Evolutionary conservation across 2,113 vertebrate genomes (phyloP).

Genomic region (Pygoscelis adeliae): DNA sequence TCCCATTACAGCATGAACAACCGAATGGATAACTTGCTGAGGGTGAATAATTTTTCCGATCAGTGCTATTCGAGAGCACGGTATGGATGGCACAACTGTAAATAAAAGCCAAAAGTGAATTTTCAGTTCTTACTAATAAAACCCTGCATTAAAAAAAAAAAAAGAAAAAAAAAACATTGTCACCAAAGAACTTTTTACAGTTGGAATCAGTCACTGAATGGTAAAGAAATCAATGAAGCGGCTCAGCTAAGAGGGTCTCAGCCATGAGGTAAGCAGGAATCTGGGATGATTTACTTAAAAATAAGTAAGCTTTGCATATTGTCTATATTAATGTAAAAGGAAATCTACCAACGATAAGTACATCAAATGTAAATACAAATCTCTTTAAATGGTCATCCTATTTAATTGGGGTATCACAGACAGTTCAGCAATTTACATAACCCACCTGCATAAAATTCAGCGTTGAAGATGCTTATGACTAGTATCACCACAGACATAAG

Average conservation of each 20-base stretch:
- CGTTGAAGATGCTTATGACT: constrained; percentile 86
- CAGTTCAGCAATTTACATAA: not conserved
- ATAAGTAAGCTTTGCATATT: not conserved
- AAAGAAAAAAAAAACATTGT: no score
- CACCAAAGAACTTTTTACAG: not conserved
- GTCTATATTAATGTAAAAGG: not conserved
- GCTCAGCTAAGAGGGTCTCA: not conserved
- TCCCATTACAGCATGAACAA: constrained; percentile 87
- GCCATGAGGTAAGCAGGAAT: not conserved
- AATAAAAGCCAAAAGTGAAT: not conserved
- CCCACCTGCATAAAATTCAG: constrained; percentile 90
- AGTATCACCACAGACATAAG: constrained; percentile 82
- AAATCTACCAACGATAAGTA: not conserved
- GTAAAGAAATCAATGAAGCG: not conserved
- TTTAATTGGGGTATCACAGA: not conserved
- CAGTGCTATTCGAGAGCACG: constrained; percentile 89
- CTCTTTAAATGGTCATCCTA: not conserved
- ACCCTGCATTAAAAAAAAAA: not conserved
- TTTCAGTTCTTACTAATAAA: not conserved
- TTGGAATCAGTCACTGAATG: not conserved
- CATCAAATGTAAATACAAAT: not conserved
- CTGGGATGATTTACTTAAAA: not conserved
- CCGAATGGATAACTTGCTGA: constrained; percentile 84
- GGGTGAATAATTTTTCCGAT: constrained; percentile 90
- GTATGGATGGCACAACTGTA: constrained; percentile 89